Base-by-base conservation (phyloP, 1,140 invertebrate genomes). In the Oncopodura yosiiana region DNA sequence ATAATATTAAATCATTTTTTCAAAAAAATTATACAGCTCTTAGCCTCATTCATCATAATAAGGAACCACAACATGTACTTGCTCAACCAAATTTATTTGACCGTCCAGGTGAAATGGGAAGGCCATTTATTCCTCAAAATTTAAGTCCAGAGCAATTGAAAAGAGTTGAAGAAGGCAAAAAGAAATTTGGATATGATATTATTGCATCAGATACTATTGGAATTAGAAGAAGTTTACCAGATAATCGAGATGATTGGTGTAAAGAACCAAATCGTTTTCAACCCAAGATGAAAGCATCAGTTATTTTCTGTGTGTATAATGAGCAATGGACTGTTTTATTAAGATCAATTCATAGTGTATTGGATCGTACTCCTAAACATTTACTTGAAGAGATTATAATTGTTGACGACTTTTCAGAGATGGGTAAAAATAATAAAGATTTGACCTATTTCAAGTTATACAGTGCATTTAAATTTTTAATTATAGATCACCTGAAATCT, bases 251-350 rank as follows among this genome's bases (percentile, higher is more conserved):
- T 72, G 80, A 84, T 68, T 94, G 46, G 46, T 57, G 49, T 29
- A 51, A 49, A 36, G 23, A 42, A 16, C 42, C 41, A 5, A 37
- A 37, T 27, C 56, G 49, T 16, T 49, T 53, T 24, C 27, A 26
- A 9, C 6, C 32, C 41, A 8, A 36, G 2, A 37, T 52, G 14
- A 21, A 43, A 41, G 94, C 94, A 0, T 86, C 92, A 39, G 92
- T 99, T 5, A 87, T 99, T 45, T 90, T 99, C 62, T 97, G 93
- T 70, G 94, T 94, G 73, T 89, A 94, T 72, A 94, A 94, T 69
- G 93, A 97, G 71, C 91, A 91, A 4, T 93, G 87, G 86, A 91
- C 89, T 1, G 86, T 92, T 5, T 73, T 97, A 3, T 70, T 97
- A 26, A 73, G 94, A 37, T 94, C 92, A 0, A 88, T 97, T 0